Conservation (phyloP, 2,888 invertebrate genomes). For the Pachydiplax longipennis region DNA sequence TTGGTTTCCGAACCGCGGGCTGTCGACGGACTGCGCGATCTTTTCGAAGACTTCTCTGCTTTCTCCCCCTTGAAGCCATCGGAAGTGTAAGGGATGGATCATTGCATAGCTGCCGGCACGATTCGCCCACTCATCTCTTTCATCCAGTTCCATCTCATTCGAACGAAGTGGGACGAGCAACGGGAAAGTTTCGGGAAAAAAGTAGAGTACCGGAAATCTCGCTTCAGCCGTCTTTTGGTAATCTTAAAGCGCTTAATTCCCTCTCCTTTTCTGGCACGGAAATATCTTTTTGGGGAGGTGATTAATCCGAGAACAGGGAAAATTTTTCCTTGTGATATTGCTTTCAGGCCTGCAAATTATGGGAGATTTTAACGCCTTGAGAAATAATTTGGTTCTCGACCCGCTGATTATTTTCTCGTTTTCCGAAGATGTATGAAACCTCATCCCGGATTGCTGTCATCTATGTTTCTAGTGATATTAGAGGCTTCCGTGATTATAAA, state of each 20-base stretch:
- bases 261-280: background rate
- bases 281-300: background rate
- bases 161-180: background rate
- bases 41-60: background rate
- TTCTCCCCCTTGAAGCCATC: background rate
- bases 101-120: background rate
- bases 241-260: background rate
- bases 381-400: too few relatives aligned
- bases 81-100: background rate
- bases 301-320: too few relatives aligned
- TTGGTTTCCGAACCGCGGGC: background rate
- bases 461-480: too few relatives aligned
- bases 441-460: too few relatives aligned
- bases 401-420: too few relatives aligned
- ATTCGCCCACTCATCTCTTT: background rate
- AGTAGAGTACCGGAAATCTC: conserved; percentile 1
- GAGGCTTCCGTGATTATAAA: too few relatives aligned
- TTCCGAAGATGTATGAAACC: too few relatives aligned
- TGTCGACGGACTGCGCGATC: background rate
- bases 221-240: conserved; percentile 3
- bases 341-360: too few relatives aligned
- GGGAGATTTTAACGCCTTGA: too few relatives aligned
- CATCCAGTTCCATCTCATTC: background rate
- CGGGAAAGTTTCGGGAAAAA: conserved; percentile 3
- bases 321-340: too few relatives aligned